Conservation (phyloP, 2,888 invertebrate genomes). For the Lepidonotus clava region DNA sequence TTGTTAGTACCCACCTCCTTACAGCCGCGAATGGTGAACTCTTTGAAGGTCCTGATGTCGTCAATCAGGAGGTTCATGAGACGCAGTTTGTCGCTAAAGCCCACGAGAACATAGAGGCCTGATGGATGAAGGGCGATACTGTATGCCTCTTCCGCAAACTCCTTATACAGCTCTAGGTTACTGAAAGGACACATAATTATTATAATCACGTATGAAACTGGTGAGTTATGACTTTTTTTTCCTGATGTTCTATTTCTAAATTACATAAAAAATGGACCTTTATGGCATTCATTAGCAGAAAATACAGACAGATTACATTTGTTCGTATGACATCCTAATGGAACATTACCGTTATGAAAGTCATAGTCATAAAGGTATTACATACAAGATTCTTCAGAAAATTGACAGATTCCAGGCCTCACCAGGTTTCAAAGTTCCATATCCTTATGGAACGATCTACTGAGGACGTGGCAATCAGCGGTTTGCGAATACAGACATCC, state of each 20-base stretch:
- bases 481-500: constrained; percentile 93
- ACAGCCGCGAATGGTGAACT: constrained; percentile 89
- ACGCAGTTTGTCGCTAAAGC: constrained; percentile 94
- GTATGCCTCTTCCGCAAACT: constrained; percentile 90
- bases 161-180: constrained; percentile 86
- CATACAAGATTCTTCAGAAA: too few relatives aligned
- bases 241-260: too few relatives aligned
- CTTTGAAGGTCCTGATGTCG: constrained; percentile 87
- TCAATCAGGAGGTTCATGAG: constrained; percentile 93
- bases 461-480: constrained; percentile 91
- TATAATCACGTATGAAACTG: not conserved
- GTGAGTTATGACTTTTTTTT: not conserved
- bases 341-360: too few relatives aligned
- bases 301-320: too few relatives aligned
- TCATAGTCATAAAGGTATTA: too few relatives aligned
- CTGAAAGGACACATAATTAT: constrained; percentile 65
- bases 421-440: constrained; percentile 94
- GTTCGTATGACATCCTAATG: too few relatives aligned
- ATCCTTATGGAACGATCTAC: constrained; percentile 91
- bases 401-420: too few relatives aligned
- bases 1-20: constrained; percentile 83
- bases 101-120: constrained; percentile 92
- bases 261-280: too few relatives aligned
- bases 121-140: constrained; percentile 88
- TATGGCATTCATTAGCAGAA: too few relatives aligned